phyloP scores from a whole-genome alignment of 2,797 vertebrate species.

The Falco berigora region DNA sequence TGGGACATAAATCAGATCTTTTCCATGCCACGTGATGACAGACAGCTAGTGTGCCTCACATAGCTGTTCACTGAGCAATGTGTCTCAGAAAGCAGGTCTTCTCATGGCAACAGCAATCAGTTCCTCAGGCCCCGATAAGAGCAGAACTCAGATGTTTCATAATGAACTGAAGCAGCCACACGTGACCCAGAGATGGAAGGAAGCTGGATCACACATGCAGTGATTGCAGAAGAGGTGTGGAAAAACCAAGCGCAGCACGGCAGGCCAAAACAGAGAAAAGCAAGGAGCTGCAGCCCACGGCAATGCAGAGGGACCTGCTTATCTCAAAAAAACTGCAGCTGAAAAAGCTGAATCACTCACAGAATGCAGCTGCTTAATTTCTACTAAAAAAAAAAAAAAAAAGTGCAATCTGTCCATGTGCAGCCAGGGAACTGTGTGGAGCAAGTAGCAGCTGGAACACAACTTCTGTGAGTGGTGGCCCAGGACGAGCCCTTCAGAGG shows the following conservation, averaged over 20 bases:
- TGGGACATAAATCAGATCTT: not conserved
- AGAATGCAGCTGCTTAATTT: not conserved
- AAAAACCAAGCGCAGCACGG: not conserved
- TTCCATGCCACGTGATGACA: not conserved
- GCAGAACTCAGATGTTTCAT: not conserved
- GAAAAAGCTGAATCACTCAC: not conserved
- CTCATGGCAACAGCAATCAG: not conserved
- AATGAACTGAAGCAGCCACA: not conserved
- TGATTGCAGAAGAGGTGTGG: not conserved
- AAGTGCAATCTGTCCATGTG: not conserved
- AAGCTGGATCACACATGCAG: not conserved
- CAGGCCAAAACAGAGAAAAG: not conserved
- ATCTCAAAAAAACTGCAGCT: not conserved
- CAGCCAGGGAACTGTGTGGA: not conserved
- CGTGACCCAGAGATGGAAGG: not conserved
- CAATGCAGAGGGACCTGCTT: not conserved
- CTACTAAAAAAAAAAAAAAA: not conserved
- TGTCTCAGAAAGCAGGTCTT: not conserved
- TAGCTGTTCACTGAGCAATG: not conserved
- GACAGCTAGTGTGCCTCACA: not conserved
- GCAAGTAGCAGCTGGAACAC: not conserved
- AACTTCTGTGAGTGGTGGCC: not conserved
- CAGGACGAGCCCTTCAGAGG: not conserved
- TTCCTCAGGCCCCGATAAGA: not conserved
- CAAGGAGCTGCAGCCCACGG: not conserved